A percentile compares a stretch with the other conserved stretches of the same genome.
Conservation (phyloP, 2,797 vertebrate genomes). For the Paratrypauchen microcephalus region DNA sequence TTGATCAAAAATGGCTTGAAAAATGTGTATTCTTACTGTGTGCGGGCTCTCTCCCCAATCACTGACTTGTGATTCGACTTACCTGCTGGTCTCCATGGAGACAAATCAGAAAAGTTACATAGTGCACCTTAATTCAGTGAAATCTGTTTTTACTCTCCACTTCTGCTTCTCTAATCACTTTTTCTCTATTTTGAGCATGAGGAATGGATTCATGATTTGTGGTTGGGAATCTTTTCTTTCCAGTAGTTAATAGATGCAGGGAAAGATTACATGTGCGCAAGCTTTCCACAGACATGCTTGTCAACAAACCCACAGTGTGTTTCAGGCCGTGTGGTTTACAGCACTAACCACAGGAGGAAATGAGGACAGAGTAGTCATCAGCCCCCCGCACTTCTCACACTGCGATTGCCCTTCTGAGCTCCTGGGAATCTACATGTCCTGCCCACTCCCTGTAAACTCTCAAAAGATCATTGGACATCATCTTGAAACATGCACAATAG, state of each 20-base stretch:
- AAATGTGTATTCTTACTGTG: too few relatives aligned
- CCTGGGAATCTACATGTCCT: slow-evolving; percentile 7
- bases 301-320: slow-evolving; percentile 60
- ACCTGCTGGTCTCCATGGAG: too few relatives aligned
- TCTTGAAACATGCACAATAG: slow-evolving; percentile 5
- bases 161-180: not conserved
- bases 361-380: slow-evolving; percentile 51
- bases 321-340: slow-evolving; percentile 51
- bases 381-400: slow-evolving; percentile 30
- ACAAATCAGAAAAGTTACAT: too few relatives aligned
- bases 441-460: slow-evolving; percentile 2
- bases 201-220: slow-evolving; percentile 7
- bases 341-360: slow-evolving; percentile 64
- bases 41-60: too few relatives aligned
- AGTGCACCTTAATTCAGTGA: not conserved
- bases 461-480: not conserved
- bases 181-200: not conserved
- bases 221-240: not conserved
- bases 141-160: not conserved
- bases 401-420: slow-evolving; percentile 39
- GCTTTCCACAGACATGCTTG: slow-evolving; percentile 52
- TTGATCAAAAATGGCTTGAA: too few relatives aligned
- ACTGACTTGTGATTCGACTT: too few relatives aligned
- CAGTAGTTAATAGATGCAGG: slow-evolving; percentile 34
- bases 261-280: slow-evolving; percentile 39